Conservation (phyloP, 2,797 vertebrate species). For the Sebastes hubbsi region DNA sequence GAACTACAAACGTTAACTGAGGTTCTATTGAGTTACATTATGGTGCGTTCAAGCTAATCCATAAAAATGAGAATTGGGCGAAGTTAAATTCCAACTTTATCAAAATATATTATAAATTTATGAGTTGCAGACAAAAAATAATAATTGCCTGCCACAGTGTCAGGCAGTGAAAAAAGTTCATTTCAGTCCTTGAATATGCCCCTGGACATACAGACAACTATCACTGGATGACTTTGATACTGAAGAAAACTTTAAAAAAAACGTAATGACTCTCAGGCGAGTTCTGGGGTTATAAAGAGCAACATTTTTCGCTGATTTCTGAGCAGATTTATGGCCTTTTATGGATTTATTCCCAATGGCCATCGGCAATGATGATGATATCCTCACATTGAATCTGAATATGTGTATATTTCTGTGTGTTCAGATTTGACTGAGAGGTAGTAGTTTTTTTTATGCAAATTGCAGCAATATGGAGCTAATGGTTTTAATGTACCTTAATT, state of each 20-base stretch:
- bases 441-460: background rate
- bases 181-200: too few relatives aligned
- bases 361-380: too few relatives aligned
- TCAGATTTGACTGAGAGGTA: background rate
- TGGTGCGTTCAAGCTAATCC: too few relatives aligned
- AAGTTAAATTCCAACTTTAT: too few relatives aligned
- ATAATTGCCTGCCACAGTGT: too few relatives aligned
- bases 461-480: background rate
- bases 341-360: background rate
- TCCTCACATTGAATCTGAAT: background rate
- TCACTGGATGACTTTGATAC: background rate
- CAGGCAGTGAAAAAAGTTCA: too few relatives aligned
- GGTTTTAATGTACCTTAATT: background rate
- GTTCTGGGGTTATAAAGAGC: background rate
- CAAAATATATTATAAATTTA: too few relatives aligned
- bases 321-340: background rate
- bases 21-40: too few relatives aligned
- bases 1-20: too few relatives aligned
- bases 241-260: background rate
- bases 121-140: too few relatives aligned
- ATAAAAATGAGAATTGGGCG: too few relatives aligned
- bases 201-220: too few relatives aligned
- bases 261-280: background rate
- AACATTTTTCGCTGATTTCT: background rate
- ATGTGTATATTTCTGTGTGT: background rate